Conservation (phyloP, 2,888 invertebrate genomes). For the Ophonus ardosiacus region DNA sequence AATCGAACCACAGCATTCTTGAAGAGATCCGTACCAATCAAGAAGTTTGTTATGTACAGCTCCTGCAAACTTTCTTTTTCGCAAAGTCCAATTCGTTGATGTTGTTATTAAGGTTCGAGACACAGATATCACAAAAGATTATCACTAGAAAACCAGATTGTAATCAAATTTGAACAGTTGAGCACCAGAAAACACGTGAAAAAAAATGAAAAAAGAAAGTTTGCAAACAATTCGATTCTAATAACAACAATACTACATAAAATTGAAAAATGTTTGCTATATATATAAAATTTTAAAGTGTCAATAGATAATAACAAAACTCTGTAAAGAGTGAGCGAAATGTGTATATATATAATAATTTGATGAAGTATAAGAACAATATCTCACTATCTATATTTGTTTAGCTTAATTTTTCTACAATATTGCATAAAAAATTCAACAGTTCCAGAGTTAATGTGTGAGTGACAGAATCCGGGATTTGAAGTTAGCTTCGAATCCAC, state of each 20-base stretch:
- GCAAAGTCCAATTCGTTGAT: conserved; percentile 59
- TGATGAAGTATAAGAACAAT: conserved; percentile 63
- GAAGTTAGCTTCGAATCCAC: neutral
- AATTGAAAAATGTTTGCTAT: conserved; percentile 57
- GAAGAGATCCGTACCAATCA: conserved; percentile 11
- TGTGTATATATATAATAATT: conserved; percentile 63
- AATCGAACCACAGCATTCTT: conserved; percentile 1
- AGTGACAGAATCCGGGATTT: conserved; percentile 37
- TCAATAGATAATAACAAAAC: conserved; percentile 64
- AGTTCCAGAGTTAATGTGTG: conserved; percentile 54
- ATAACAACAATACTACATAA: conserved; percentile 57
- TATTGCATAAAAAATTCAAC: conserved; percentile 64
- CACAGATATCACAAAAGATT: conserved; percentile 58
- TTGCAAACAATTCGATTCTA: conserved; percentile 51
- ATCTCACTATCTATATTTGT: conserved; percentile 64
- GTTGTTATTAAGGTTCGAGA: conserved; percentile 49
- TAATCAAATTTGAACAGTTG: conserved; percentile 13
- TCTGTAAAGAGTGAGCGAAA: conserved; percentile 63
- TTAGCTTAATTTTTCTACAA: conserved; percentile 62
- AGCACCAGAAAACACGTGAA: conserved; percentile 43
- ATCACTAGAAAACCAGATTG: conserved; percentile 54
- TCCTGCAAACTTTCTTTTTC: conserved; percentile 59
- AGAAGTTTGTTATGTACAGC: conserved; percentile 54
- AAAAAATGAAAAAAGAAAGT: conserved; percentile 58
- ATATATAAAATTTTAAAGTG: conserved; percentile 59